Conservation (phyloP, 1,140 invertebrate species). For the Ladona fulva region DNA sequence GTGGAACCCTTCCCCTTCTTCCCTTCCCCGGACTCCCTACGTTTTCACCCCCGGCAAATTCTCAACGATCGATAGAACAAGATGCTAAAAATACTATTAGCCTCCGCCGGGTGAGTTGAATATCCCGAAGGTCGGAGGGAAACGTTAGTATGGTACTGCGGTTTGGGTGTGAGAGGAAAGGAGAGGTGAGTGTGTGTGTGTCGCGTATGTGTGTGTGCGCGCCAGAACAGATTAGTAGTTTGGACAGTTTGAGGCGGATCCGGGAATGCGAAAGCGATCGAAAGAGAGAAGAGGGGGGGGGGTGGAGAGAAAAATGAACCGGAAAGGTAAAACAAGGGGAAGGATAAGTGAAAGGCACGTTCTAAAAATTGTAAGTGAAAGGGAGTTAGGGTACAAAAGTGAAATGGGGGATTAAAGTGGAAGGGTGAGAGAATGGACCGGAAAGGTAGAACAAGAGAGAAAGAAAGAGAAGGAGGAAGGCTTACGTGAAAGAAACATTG, state of each 20-base stretch:
- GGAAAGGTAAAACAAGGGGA: no score
- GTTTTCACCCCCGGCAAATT: neutral
- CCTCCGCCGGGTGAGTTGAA: neutral
- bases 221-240: no score
- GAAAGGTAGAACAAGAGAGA: neutral
- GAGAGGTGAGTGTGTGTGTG: no score
- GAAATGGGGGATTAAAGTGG: neutral
- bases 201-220: no score
- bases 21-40: neutral
- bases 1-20: neutral
- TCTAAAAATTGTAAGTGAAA: no score
- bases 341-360: no score
- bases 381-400: no score
- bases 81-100: constrained; percentile 10
- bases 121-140: neutral
- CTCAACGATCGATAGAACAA: neutral
- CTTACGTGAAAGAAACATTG: neutral
- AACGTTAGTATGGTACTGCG: neutral
- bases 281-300: no score
- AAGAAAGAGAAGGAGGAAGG: neutral
- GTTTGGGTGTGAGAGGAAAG: no score
- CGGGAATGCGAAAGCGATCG: no score
- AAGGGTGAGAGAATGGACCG: neutral
- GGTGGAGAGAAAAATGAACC: no score
- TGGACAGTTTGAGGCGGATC: no score